A percentile compares a stretch with the other conserved stretches of the same genome.
Conservation (phyloP, 2,113 vertebrate species). For the Rhineura floridana region DNA sequence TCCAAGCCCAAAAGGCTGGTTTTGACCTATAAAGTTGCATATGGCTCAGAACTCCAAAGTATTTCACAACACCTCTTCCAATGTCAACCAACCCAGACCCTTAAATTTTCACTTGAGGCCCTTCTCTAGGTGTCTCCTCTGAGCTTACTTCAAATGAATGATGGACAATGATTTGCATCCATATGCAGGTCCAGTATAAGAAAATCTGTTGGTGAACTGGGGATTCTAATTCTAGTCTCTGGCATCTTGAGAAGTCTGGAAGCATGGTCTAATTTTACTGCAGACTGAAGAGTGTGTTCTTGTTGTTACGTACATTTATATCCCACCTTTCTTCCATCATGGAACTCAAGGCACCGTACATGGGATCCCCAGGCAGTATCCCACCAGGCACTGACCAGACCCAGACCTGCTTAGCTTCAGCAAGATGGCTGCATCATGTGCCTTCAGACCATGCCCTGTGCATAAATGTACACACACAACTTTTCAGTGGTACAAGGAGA, state of each 20-base stretch:
- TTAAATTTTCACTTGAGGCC: no score
- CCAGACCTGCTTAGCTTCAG: background rate
- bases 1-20: no score
- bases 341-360: background rate
- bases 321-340: background rate
- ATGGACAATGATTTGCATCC: background rate
- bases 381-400: background rate
- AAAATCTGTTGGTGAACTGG: background rate
- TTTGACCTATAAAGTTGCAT: no score
- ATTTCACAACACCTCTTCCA: no score
- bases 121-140: no score
- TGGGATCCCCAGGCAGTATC: background rate
- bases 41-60: no score
- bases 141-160: background rate
- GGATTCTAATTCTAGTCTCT: background rate
- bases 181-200: background rate
- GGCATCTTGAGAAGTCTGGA: background rate
- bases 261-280: background rate
- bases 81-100: no score
- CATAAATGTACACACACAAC: background rate
- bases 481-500: background rate
- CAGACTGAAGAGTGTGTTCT: background rate
- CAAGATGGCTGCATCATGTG: background rate
- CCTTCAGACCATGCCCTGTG: background rate
- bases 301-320: background rate